A percentile compares a stretch with the other conserved stretches of the same genome.
These are phyloP conservation scores for Pandion haliaetus DNA, from an alignment of 2,113 vertebrate genomes.

Conservation along the genomic window DNA sequence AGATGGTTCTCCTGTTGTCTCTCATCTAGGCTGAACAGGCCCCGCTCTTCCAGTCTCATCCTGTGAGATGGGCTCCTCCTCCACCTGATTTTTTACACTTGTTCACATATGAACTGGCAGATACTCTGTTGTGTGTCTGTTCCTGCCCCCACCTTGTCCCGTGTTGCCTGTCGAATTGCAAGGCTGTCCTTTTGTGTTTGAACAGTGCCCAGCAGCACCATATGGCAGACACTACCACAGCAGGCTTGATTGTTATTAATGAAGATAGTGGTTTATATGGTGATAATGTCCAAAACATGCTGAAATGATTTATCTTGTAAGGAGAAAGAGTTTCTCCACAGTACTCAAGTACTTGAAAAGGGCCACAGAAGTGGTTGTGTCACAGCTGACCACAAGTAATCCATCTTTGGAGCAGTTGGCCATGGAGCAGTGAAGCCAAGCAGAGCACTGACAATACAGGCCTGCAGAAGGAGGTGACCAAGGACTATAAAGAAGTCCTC, in stretches of 20 bases:
- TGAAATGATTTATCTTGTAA: background rate
- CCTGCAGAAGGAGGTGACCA: background rate
- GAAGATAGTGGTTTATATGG: background rate
- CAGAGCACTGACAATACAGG: background rate
- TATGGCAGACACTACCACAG: background rate
- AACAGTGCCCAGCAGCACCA: background rate
- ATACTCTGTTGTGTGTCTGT: fast-evolving
- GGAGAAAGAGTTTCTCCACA: background rate
- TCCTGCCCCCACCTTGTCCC: background rate
- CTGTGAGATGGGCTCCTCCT: background rate
- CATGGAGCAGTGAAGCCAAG: background rate
- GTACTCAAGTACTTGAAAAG: background rate
- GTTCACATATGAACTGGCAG: fast-evolving
- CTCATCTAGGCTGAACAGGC: fast-evolving
- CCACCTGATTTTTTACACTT: background rate
- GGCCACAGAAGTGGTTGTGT: background rate
- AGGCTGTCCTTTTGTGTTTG: background rate
- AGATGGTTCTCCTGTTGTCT: background rate
- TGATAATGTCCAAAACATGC: background rate
- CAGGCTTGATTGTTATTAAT: background rate
- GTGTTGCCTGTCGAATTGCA: fast-evolving
- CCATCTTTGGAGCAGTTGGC: background rate
- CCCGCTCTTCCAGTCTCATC: background rate
- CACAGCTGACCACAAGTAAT: background rate
- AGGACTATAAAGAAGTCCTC: background rate